Evolutionary conservation across 2,113 vertebrate genomes (phyloP).

Genomic region (Talpa occidentalis): DNA sequence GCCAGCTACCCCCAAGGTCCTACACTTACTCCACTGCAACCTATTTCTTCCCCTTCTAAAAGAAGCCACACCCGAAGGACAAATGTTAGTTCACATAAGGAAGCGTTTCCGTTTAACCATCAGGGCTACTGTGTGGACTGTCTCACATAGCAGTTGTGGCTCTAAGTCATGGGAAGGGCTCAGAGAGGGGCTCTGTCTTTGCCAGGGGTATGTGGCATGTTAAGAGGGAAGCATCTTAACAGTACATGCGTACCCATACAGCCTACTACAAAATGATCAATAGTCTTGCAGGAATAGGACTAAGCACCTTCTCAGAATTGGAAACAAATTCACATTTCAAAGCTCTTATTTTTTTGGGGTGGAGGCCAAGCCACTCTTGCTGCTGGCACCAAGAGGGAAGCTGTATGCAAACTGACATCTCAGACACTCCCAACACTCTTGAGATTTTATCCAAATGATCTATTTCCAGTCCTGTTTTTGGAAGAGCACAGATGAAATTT

Average conservation of each 20-base stretch:
- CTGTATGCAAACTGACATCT: conserved; percentile 78
- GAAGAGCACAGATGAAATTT: conserved; percentile 66
- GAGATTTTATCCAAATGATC: conserved; percentile 73
- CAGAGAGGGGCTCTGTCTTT: neutral
- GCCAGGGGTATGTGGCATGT: neutral
- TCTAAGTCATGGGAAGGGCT: neutral
- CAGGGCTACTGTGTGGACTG: neutral
- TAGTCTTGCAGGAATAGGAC: conserved; percentile 36
- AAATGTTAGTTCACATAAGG: neutral
- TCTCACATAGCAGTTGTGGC: neutral
- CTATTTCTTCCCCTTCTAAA: neutral
- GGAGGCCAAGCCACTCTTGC: conserved; percentile 69
- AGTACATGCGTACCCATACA: neutral
- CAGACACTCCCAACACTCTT: conserved; percentile 72
- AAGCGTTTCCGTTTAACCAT: neutral
- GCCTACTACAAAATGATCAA: conserved; percentile 40
- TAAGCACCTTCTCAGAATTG: neutral
- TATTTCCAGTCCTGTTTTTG: conserved; percentile 74
- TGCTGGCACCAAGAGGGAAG: conserved; percentile 62
- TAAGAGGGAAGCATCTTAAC: conserved; percentile 25
- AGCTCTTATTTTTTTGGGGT: conserved; percentile 56
- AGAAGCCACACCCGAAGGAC: neutral
- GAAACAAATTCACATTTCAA: conserved; percentile 56
- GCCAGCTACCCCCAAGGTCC: neutral
- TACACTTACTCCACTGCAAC: neutral